Conservation (phyloP, 2,888 invertebrate species). For the Rapana venosa region DNA sequence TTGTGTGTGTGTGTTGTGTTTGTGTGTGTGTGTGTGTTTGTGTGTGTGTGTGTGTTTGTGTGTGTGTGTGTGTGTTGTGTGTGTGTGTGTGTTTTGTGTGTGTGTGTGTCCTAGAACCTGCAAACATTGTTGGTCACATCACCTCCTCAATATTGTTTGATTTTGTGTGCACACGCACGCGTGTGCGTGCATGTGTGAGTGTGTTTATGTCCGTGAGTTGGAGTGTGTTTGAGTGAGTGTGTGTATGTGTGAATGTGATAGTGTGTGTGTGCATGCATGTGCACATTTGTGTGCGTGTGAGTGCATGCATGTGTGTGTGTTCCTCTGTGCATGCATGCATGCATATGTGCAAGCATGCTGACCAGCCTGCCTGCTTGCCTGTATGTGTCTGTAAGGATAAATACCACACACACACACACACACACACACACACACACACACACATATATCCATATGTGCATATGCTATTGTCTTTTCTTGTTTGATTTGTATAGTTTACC, state of each 20-base stretch:
- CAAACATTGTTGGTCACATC: conserved; percentile 36
- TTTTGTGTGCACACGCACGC: no score
- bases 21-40: no score
- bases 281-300: not conserved
- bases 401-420: not conserved
- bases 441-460: not conserved
- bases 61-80: no score
- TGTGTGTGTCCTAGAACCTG: conserved; percentile 92
- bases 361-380: no score
- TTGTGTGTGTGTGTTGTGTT: no score
- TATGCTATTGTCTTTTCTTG: not conserved
- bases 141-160: not conserved
- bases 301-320: not conserved
- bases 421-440: not conserved
- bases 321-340: not conserved
- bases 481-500: no score
- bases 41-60: no score
- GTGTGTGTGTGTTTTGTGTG: no score
- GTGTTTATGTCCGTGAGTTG: no score
- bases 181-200: no score
- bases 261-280: not conserved
- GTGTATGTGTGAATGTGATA: not conserved
- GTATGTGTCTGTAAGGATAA: not conserved
- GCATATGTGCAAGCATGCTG: not conserved
- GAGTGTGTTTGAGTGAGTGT: no score